Evolutionary conservation across 2,888 invertebrate genomes (phyloP), one percentile per base, ranked within the genome.

Genomic region (Drosophila vallismaia): DNA sequence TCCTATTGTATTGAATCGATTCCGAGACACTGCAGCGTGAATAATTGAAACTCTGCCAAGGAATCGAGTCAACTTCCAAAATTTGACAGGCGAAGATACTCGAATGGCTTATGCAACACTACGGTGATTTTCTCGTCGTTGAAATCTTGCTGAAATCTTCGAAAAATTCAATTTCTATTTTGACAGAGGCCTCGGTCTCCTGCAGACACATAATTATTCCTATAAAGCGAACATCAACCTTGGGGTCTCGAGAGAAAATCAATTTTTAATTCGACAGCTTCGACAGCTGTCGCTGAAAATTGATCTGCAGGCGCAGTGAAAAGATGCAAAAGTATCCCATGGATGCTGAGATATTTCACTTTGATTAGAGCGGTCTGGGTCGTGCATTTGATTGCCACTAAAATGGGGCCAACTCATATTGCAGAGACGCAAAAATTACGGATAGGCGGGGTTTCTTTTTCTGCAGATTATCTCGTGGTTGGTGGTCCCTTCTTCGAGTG

Each of bases 211-310:
- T 24, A 36, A 56, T 63, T 63, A 49, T 64, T 12, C 10, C n/a
- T 38, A 29, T n/a, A 4, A 5, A 28, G 4, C 12, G 14, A 40
- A 14, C 24, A 44, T 10, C 44, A 38, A n/a, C 38, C 38, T 3
- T 24, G 19, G 14, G 46, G 46, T 48, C 40, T 57, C 48, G 5
- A 44, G 62, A 38, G 66, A 67, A 67, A 64, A 67, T 64, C 44
- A 52, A 66, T 55, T 58, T 42, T 29, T 49, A 40, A 49, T 60
- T 50, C 63, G 36, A 59, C 60, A 69, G 42, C 81, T 83, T 50
- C 63, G 36, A 59, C 60, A 69, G 42, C 81, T 84, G 84, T 80
- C 76, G 76, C 63, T 74, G 66, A 74, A 83, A 83, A 83, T 83
- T 76, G 82, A 82, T 85, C 50, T 40, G 58, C 54, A 63, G 58